Conservation (phyloP, 2,113 vertebrate species). For the Amazona guildingii region DNA sequence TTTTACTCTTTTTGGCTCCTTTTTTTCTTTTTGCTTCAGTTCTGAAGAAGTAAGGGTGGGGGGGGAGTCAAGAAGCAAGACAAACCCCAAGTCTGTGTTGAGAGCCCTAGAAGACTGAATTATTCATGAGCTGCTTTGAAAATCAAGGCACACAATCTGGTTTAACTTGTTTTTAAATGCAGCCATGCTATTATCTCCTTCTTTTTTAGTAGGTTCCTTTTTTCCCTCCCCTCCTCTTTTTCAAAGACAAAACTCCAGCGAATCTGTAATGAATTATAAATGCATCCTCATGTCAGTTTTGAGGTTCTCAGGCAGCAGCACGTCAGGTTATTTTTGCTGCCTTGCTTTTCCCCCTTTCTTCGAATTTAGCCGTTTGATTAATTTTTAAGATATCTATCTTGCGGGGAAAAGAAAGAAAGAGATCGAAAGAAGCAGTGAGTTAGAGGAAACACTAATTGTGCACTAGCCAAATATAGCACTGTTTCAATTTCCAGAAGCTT, state of each 20-base stretch:
- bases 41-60: neutral
- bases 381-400: slow-evolving; percentile 66
- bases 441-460: neutral
- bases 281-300: slow-evolving; percentile 9
- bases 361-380: slow-evolving; percentile 52
- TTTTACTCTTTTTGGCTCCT: neutral
- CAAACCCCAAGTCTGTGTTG: neutral
- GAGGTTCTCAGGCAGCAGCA: slow-evolving; percentile 32
- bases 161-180: slow-evolving; percentile 37
- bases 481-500: neutral
- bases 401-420: neutral
- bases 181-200: neutral
- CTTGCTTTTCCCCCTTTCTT: slow-evolving; percentile 10
- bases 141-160: neutral
- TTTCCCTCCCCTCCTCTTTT: neutral
- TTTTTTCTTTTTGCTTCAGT: neutral
- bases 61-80: neutral
- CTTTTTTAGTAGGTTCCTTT: neutral
- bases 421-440: neutral
- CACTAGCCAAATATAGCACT: neutral
- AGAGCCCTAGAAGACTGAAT: neutral
- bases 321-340: slow-evolving; percentile 23
- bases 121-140: slow-evolving; percentile 46
- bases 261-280: slow-evolving; percentile 72
- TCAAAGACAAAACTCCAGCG: slow-evolving; percentile 43